Evolutionary conservation across 2,797 vertebrate species (phyloP), one percentile per base, ranked within the genome.

Genomic region (Vespertilio murinus): DNA sequence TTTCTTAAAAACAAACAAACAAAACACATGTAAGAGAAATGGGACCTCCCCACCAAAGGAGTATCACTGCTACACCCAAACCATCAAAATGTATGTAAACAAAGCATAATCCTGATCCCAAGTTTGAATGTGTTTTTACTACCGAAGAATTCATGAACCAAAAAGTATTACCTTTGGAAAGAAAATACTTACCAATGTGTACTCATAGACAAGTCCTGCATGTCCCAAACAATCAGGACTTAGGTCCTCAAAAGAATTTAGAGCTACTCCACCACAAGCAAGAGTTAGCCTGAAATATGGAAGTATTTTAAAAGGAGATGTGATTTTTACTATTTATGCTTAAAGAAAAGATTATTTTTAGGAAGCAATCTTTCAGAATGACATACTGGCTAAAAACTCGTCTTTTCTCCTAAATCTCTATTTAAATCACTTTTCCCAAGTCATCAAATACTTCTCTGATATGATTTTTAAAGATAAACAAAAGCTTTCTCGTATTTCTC

Each of bases 201-300:
- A 99, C 94, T 99, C 99, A 6, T 99, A 99, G 75, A 99, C 98
- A 18, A 99, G 98, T 5, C 99, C 99, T 22, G 99, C 99, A 0
- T 99, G 96, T 45, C 99, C 99, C 98, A 99, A 97, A 80, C 99
- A 99, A 16, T 99, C 99, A 2, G 98, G 97, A 20, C 98, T 99
- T 79, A 99, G 98, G 97, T 99, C 99, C 20, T 99, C 99, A 64
- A 99, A 97, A 0, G 99, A 99, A 96, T 99, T 99, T 98, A 99
- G 99, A 86, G 99, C 99, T n/a, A 98, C 96, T 4, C 99, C 99
- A 1, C 99, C 99, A 49, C 99, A 99, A 0, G 99, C 99, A 42
- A 99, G 98, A 12, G 98, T 98, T 91, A 99, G 97, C 38, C 99
- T 99, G 93, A 52, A 92, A 96, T 18, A 82, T 35, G 33, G 12